phyloP scores from a whole-genome alignment of 2,888 invertebrate species.

The Embidobia sp. region DNA sequence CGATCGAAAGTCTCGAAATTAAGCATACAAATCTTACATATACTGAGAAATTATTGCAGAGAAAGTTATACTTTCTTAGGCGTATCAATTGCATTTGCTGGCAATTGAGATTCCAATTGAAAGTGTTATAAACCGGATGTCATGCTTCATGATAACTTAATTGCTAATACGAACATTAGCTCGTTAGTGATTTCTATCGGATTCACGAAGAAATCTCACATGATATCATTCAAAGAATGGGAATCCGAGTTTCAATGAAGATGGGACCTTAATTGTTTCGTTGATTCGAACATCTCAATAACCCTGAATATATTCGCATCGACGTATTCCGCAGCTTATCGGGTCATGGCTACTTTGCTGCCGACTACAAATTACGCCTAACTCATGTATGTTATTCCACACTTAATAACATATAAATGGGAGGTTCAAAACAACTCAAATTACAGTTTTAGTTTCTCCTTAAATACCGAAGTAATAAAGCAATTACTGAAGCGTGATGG shows the following conservation, averaged over 20 bases:
- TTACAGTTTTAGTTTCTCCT: too few species aligned
- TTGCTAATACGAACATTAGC: slow-evolving; percentile 51
- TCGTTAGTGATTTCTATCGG: slow-evolving; percentile 47
- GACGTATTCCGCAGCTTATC: too few species aligned
- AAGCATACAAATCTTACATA: slow-evolving; percentile 54
- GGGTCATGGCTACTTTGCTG: too few species aligned
- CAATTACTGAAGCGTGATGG: too few species aligned
- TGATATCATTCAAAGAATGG: slow-evolving; percentile 5
- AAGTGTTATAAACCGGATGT: slow-evolving; percentile 62
- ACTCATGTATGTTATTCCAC: too few species aligned
- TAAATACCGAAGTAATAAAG: too few species aligned
- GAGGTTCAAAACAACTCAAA: too few species aligned
- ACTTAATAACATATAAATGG: too few species aligned
- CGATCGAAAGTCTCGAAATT: slow-evolving; percentile 53
- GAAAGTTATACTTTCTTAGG: slow-evolving; percentile 61
- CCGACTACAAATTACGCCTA: too few species aligned
- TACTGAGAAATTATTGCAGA: slow-evolving; percentile 56
- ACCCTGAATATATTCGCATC: too few species aligned
- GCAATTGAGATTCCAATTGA: slow-evolving; percentile 61
- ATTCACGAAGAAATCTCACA: slow-evolving; percentile 31
- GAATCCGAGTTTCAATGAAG: neutral
- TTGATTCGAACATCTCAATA: neutral
- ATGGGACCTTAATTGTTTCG: neutral
- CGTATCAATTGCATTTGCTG: slow-evolving; percentile 54
- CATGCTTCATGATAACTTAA: slow-evolving; percentile 62